A percentile compares a stretch with the other conserved stretches of the same genome.
Evolutionary conservation across 2,888 invertebrate genomes (phyloP).

Genomic region (Lasioglossum villosulum): DNA sequence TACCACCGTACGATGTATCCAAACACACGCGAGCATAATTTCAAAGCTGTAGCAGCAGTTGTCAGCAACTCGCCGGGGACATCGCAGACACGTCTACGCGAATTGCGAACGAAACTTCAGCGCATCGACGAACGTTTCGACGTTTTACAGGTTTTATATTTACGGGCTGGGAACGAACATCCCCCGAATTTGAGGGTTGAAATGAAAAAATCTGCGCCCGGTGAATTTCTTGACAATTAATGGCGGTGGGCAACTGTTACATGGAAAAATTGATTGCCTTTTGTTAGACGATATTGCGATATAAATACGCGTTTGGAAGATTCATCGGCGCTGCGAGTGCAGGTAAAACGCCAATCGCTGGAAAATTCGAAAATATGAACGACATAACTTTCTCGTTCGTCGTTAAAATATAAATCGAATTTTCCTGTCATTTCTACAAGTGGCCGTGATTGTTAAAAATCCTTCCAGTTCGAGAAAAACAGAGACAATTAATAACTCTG

Average conservation of each 20-base stretch:
- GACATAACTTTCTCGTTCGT: not conserved
- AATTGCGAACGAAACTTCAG: not conserved
- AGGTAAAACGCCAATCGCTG: not conserved
- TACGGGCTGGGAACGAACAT: not conserved
- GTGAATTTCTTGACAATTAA: not conserved
- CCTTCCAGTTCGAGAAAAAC: not conserved
- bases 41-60: not conserved
- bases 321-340: not conserved
- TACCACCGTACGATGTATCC: not conserved
- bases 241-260: not conserved
- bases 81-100: not conserved
- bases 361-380: not conserved
- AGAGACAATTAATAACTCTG: not conserved
- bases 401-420: not conserved
- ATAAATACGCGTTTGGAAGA: not conserved
- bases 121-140: not conserved
- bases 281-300: not conserved
- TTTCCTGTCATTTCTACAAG: not conserved
- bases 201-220: not conserved
- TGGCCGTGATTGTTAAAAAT: not conserved
- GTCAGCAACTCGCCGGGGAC: not conserved
- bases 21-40: conserved; percentile 17
- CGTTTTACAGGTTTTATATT: not conserved
- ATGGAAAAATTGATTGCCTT: not conserved
- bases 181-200: not conserved